Evolutionary conservation across 2,888 invertebrate genomes (phyloP).

Genomic region (Leucoma salicis): DNA sequence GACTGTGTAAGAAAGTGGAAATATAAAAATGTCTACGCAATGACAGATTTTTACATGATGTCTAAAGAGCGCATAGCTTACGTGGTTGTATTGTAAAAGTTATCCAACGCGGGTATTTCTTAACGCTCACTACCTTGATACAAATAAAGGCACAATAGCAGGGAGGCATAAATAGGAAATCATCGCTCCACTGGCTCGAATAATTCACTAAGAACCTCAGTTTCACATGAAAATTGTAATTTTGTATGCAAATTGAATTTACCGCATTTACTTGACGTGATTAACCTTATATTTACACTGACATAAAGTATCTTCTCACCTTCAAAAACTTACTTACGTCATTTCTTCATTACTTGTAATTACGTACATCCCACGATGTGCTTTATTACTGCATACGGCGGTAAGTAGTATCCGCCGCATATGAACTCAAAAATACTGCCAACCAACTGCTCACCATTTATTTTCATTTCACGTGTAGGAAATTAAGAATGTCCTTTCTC

Average conservation of each 20-base stretch:
- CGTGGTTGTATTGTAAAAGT: constrained; percentile 35
- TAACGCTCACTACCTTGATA: constrained; percentile 67
- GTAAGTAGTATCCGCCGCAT: too few relatives aligned
- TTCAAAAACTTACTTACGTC: constrained; percentile 23
- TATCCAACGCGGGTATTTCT: constrained; percentile 57
- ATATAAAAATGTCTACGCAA: too few relatives aligned
- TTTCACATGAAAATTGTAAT: constrained; percentile 76
- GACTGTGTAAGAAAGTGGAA: too few relatives aligned
- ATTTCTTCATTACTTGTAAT: too few relatives aligned
- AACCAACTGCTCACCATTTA: too few relatives aligned
- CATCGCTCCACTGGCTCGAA: constrained; percentile 76
- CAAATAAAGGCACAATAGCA: constrained; percentile 72
- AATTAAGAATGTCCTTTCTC: too few relatives aligned
- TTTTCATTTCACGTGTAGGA: too few relatives aligned
- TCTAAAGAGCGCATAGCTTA: too few relatives aligned
- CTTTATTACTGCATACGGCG: too few relatives aligned
- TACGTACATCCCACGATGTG: too few relatives aligned
- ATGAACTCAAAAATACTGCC: too few relatives aligned
- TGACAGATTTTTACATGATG: too few relatives aligned
- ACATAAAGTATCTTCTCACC: constrained; percentile 22
- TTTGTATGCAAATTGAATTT: constrained; percentile 73
- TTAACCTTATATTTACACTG: constrained; percentile 45
- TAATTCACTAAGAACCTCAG: constrained; percentile 71
- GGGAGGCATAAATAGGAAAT: constrained; percentile 73
- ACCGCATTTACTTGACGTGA: constrained; percentile 49